Base-by-base conservation (phyloP, 2,888 invertebrate species). In the Campaea margaritaria region DNA sequence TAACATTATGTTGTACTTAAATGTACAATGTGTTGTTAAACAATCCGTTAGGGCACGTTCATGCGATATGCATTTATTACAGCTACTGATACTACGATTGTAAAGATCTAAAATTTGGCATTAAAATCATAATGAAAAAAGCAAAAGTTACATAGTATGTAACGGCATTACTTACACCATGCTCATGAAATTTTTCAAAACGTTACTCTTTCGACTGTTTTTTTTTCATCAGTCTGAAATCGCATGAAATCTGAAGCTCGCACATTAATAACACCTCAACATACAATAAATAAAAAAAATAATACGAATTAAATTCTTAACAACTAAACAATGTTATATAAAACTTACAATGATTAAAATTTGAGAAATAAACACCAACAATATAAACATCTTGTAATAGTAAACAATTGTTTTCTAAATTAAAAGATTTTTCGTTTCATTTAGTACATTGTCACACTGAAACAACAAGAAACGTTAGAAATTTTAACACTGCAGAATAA, bases 81-180 rank as follows among this genome's bases (percentile, higher is more conserved):
- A 34, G 48, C 58, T 64, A 62, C 39, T 27, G 44, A 47, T 28
- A 41, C 39, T 58, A 54, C 51, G 42, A 55, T 59, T 47, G 59
- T 61, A 68, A 75, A 79, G 74, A 77, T 79, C 79, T 81, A 82
- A 74, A 76, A 81, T 85, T 86, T 85, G 82, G 83, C 83, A 70
- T 82, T 83, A 84, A n/a, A 82, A 83, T 47, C 64, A 60, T 72
- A 70, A 75, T 36, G 61, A 68, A 52, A 34, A 54, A 42, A 28
- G 28, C 31, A 56, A 12, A 27, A 45, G n/a, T 48, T 27, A n/a
- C 2, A 4, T 7, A 38, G n/a, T 1, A 4, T 5, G 5, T 8
- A 2, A 13, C 7, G 42, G 51, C 21, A 14, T 43, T 8, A 39
- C 34, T 48, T 45, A 41, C 45, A 13, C 28, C 8, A n/a, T 36